phyloP scores from a whole-genome alignment of 2,113 vertebrate genomes.

The Scophthalmus maximus region DNA sequence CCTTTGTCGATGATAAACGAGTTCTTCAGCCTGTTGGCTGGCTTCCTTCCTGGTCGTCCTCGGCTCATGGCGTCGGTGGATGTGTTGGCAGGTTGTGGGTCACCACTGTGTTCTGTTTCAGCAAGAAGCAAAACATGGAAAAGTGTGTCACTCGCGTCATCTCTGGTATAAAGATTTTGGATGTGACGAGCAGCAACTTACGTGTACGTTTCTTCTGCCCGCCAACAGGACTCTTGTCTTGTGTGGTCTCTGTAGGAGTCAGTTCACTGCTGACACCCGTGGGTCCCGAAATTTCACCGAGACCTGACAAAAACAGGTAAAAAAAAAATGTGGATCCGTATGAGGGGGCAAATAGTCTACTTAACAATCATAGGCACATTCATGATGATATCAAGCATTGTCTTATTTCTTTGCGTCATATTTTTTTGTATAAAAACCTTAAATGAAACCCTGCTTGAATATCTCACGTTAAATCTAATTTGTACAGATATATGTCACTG shows the following conservation, averaged over 20 bases:
- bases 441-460: too few relatives aligned
- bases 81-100: slow-evolving; percentile 57
- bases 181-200: slow-evolving; percentile 20
- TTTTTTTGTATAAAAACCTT: too few relatives aligned
- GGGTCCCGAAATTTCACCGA: slow-evolving; percentile 86
- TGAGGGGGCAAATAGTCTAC: background rate
- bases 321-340: background rate
- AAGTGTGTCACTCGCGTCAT: background rate
- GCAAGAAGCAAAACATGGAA: slow-evolving; percentile 43
- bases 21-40: slow-evolving; percentile 72
- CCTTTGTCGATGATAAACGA: slow-evolving; percentile 77
- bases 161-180: background rate
- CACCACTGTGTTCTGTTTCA: slow-evolving; percentile 76
- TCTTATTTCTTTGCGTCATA: too few relatives aligned
- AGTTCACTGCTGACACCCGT: slow-evolving; percentile 82
- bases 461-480: too few relatives aligned
- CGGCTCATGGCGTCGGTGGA: slow-evolving; percentile 75
- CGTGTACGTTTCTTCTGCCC: slow-evolving; percentile 87
- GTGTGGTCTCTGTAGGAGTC: slow-evolving; percentile 52
- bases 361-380: background rate
- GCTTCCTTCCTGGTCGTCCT: slow-evolving; percentile 80
- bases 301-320: slow-evolving; percentile 77
- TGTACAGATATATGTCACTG: too few relatives aligned
- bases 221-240: slow-evolving; percentile 73
- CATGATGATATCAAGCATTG: background rate